These are phyloP conservation scores for Sebastes vulpes DNA, from an alignment of 2,797 vertebrate species.

Conservation along the genomic window DNA sequence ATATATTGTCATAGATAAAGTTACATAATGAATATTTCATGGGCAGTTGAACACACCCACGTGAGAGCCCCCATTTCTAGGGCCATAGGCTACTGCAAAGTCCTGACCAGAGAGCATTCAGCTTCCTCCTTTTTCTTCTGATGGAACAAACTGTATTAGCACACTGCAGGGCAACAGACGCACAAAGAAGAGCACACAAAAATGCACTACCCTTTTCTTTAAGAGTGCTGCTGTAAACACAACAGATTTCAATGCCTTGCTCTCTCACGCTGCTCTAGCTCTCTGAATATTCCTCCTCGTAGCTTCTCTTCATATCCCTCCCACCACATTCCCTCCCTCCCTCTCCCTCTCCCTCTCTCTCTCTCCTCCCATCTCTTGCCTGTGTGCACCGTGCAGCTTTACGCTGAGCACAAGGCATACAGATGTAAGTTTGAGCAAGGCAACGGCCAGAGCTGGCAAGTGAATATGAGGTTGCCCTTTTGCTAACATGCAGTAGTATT, in stretches of 20 bases:
- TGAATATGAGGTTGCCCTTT: constrained; percentile 62
- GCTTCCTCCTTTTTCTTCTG: constrained; percentile 20
- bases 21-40: constrained; percentile 87
- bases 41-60: constrained; percentile 69
- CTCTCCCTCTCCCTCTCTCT: constrained; percentile 9
- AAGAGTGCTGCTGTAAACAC: constrained; percentile 53
- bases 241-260: constrained; percentile 63
- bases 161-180: constrained; percentile 51
- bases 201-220: constrained; percentile 41
- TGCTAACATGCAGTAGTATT: constrained; percentile 54
- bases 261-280: constrained; percentile 56
- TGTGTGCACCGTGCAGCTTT: constrained; percentile 67
- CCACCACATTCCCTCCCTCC: constrained; percentile 66
- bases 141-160: constrained; percentile 39
- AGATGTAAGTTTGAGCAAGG: constrained; percentile 84
- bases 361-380: constrained; percentile 59
- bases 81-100: constrained; percentile 45
- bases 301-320: constrained; percentile 74
- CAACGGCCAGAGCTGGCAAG: constrained; percentile 60
- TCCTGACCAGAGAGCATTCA: constrained; percentile 42
- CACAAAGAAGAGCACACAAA: constrained; percentile 42
- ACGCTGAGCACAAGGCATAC: constrained; percentile 67
- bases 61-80: constrained; percentile 63
- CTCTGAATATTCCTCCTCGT: constrained; percentile 63
- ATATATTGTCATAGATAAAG: constrained; percentile 74